These are phyloP conservation scores for Heliconius congener DNA, from an alignment of 1,140 invertebrate species.

Conservation along the genomic window DNA sequence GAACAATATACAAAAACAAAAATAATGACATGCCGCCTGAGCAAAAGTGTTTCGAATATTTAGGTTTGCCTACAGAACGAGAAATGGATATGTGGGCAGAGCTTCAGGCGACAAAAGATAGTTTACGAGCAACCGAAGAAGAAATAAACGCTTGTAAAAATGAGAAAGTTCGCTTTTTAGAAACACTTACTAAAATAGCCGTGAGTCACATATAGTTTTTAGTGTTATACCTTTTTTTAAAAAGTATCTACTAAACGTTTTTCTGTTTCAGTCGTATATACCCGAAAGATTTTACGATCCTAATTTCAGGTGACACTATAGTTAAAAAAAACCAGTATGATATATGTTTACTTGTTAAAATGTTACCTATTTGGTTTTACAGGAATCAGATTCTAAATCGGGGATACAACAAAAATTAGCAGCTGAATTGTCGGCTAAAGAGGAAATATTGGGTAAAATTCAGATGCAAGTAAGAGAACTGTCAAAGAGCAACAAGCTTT, in stretches of 20 bases:
- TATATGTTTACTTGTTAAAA: background rate
- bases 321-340: conserved; percentile 6
- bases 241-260: conserved; percentile 17
- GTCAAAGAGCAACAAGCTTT: conserved; percentile 69
- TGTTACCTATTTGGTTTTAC: conserved; percentile 28
- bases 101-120: conserved; percentile 69
- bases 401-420: conserved; percentile 72
- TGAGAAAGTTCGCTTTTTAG: conserved; percentile 73
- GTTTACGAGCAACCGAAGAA: conserved; percentile 65
- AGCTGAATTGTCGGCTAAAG: conserved; percentile 67
- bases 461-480: conserved; percentile 70
- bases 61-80: conserved; percentile 69
- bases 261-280: conserved; percentile 60
- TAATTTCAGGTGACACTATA: conserved; percentile 42
- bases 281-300: conserved; percentile 54
- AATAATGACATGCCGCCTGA: no score
- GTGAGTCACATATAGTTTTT: conserved; percentile 49
- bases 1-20: no score
- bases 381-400: conserved; percentile 72
- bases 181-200: conserved; percentile 69
- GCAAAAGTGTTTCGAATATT: conserved; percentile 21
- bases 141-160: conserved; percentile 66
- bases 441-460: conserved; percentile 72
- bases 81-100: conserved; percentile 75
- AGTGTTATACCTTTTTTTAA: conserved; percentile 16